Evolutionary conservation across 2,113 vertebrate species (phyloP).

Genomic region (Leucoraja erinaceus): DNA sequence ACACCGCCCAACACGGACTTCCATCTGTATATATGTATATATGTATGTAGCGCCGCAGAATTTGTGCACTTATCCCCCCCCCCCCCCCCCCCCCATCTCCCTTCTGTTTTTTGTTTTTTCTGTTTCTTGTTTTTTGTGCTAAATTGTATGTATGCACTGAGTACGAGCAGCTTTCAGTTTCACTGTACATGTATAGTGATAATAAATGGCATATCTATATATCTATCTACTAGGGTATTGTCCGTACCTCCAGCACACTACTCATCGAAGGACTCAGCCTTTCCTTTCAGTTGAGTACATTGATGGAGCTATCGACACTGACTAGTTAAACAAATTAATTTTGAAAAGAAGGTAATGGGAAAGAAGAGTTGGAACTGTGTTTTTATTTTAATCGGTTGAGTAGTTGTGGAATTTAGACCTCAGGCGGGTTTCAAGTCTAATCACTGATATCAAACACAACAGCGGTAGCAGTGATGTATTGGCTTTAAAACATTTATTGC

Average conservation of each 20-base stretch:
- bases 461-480: not conserved
- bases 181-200: no score
- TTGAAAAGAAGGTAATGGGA: not conserved
- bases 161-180: no score
- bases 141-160: no score
- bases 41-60: no score
- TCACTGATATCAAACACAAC: not conserved
- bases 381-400: not conserved
- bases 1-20: no score
- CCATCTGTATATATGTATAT: no score
- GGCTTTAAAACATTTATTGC: not conserved
- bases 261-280: not conserved
- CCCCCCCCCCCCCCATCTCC: no score
- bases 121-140: no score
- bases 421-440: not conserved
- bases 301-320: not conserved
- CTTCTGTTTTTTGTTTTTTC: no score
- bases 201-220: no score
- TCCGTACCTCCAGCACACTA: not conserved
- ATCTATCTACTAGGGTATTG: not conserved
- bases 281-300: not conserved
- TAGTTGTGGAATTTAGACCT: not conserved
- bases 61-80: no score
- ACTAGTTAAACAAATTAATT: not conserved
- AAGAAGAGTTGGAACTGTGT: no score